A percentile compares a stretch with the other conserved stretches of the same genome.
Conservation (phyloP, 1,140 invertebrate genomes). For the Ips typographus region DNA sequence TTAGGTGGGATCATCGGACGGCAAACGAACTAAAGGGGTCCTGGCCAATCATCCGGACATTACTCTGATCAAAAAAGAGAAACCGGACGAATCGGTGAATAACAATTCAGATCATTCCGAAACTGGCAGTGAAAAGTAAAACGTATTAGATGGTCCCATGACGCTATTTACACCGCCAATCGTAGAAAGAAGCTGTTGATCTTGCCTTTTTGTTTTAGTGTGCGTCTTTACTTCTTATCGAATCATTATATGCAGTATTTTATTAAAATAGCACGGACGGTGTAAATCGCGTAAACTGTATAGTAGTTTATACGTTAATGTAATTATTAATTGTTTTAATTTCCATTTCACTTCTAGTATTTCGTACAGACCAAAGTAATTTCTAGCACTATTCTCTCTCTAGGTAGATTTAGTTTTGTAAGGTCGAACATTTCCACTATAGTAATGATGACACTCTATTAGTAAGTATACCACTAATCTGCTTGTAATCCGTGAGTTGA, state of each 20-base stretch:
- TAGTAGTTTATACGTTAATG: conserved; percentile 13
- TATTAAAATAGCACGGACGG: too few species aligned
- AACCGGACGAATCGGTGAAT: conserved; percentile 55
- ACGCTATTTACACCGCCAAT: conserved; percentile 4
- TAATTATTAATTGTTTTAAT: not conserved
- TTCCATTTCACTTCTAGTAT: conserved; percentile 49
- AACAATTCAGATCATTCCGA: conserved; percentile 53
- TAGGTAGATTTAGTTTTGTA: conserved; percentile 30
- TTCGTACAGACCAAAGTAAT: conserved; percentile 53
- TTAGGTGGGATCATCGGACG: conserved; percentile 40
- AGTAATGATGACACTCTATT: not conserved
- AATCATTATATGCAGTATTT: too few species aligned
- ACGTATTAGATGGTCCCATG: conserved; percentile 7
- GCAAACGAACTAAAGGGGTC: conserved; percentile 52
- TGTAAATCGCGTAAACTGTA: conserved; percentile 5
- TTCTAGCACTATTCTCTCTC: conserved; percentile 46
- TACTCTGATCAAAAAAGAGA: conserved; percentile 63
- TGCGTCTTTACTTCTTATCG: too few species aligned
- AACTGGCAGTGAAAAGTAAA: conserved; percentile 42
- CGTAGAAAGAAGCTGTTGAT: too few species aligned
- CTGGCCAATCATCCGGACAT: conserved; percentile 64
- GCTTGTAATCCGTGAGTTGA: too few species aligned
- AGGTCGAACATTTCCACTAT: not conserved
- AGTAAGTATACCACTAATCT: too few species aligned
- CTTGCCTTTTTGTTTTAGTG: too few species aligned